These are phyloP conservation scores for Sebastes miniatus DNA, from an alignment of 2,797 vertebrate genomes.

Conservation along the genomic window DNA sequence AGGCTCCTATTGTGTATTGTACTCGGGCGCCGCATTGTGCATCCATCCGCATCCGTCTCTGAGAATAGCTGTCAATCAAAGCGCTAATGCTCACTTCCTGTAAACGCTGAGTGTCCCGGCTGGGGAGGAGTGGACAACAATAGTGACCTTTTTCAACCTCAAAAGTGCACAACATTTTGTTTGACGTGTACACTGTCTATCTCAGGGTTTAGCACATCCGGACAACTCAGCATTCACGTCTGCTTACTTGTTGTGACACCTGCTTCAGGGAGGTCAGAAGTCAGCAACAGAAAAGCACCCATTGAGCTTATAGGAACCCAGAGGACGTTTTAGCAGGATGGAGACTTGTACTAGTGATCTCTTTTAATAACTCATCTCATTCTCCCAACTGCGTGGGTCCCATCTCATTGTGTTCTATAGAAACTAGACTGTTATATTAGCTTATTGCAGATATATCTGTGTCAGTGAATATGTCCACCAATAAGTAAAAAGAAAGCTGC, in stretches of 20 bases:
- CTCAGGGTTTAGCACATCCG: neutral
- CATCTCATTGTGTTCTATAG: neutral
- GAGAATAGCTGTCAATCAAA: constrained; percentile 31
- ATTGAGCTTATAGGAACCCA: neutral
- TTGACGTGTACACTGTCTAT: neutral
- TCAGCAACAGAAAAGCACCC: neutral
- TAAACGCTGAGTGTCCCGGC: neutral
- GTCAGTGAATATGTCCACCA: too few species aligned
- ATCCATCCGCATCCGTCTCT: constrained; percentile 16
- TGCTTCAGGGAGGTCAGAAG: neutral
- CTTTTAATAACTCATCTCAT: neutral
- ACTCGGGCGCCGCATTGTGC: neutral
- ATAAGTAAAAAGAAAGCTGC: neutral
- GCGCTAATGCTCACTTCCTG: constrained; percentile 26
- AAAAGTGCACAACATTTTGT: neutral
- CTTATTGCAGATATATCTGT: neutral
- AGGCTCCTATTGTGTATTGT: constrained; percentile 5
- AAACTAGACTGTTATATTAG: neutral
- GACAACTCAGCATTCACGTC: neutral
- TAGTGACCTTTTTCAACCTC: constrained; percentile 11
- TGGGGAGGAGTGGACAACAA: neutral
- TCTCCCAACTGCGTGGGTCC: neutral
- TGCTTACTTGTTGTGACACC: neutral
- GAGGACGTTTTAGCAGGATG: neutral
- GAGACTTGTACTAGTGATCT: neutral